A percentile compares a stretch with the other conserved stretches of the same genome.
phyloP scores from a whole-genome alignment of 1,140 invertebrate species.

The Lasioglossum baleicum region DNA sequence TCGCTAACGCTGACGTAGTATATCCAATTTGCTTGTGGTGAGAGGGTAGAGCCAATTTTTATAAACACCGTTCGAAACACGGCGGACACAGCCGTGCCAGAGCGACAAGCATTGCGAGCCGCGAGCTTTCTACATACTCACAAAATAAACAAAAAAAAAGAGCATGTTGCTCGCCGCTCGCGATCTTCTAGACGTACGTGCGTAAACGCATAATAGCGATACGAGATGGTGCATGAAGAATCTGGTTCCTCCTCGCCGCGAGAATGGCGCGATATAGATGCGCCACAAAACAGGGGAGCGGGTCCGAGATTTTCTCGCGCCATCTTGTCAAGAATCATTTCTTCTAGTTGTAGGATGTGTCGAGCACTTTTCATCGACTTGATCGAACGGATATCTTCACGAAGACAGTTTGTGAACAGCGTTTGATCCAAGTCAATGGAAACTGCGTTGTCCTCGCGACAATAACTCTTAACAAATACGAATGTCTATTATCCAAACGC shows the following conservation, averaged over 20 bases:
- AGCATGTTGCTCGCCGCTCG: slow-evolving; percentile 43
- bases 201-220: slow-evolving; percentile 44
- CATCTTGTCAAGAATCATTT: slow-evolving; percentile 64
- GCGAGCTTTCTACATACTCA: slow-evolving; percentile 18
- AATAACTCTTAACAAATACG: slow-evolving; percentile 40
- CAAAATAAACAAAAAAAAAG: neutral
- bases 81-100: slow-evolving; percentile 57
- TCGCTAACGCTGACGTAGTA: slow-evolving; percentile 71
- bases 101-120: slow-evolving; percentile 55
- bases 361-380: slow-evolving; percentile 79
- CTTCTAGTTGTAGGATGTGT: slow-evolving; percentile 36
- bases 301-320: slow-evolving; percentile 60
- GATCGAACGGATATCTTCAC: slow-evolving; percentile 47
- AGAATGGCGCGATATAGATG: neutral
- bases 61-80: slow-evolving; percentile 65
- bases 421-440: slow-evolving; percentile 74
- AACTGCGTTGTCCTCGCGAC: slow-evolving; percentile 65
- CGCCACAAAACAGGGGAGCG: slow-evolving; percentile 1
- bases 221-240: slow-evolving; percentile 60
- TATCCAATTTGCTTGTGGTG: slow-evolving; percentile 77
- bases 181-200: slow-evolving; percentile 50
- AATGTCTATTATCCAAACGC: slow-evolving; percentile 44
- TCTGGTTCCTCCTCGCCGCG: slow-evolving; percentile 44
- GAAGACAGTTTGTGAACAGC: neutral
- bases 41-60: slow-evolving; percentile 77